Percentiles rank a stretch among this genome's conserved stretches.
Evolutionary conservation across 2,797 vertebrate species (phyloP).

Genomic region (Cyprinella venusta): DNA sequence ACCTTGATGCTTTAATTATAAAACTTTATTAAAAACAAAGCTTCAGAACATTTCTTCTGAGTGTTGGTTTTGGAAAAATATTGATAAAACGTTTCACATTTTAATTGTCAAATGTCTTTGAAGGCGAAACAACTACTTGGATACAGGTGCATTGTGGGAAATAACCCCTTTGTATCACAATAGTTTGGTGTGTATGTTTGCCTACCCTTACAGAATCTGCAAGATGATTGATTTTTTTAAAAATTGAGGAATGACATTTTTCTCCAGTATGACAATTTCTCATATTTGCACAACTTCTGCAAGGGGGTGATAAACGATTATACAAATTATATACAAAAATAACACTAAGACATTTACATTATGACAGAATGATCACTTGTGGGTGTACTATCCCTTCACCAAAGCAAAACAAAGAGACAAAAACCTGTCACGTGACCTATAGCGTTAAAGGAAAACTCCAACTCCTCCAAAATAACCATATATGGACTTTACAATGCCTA

Average conservation of each 20-base stretch:
- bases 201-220: background rate
- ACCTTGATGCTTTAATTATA: slow-evolving; percentile 7
- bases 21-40: background rate
- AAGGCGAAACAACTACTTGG: background rate
- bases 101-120: background rate
- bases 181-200: background rate
- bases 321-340: background rate
- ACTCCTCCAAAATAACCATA: too few relatives aligned
- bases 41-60: background rate
- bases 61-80: too few relatives aligned
- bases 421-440: background rate
- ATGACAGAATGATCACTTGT: background rate
- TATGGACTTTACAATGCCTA: too few relatives aligned
- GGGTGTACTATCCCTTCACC: background rate
- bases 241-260: background rate
- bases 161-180: background rate
- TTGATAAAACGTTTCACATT: background rate
- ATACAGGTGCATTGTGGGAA: background rate
- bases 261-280: background rate
- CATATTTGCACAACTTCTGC: background rate
- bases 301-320: background rate
- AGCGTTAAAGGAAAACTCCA: too few relatives aligned
- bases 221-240: background rate
- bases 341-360: background rate
- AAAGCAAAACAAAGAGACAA: background rate